Evolutionary conservation across 2,888 invertebrate genomes (phyloP), one percentile per base, ranked within the genome.

Genomic region (Pheosia gnoma): DNA sequence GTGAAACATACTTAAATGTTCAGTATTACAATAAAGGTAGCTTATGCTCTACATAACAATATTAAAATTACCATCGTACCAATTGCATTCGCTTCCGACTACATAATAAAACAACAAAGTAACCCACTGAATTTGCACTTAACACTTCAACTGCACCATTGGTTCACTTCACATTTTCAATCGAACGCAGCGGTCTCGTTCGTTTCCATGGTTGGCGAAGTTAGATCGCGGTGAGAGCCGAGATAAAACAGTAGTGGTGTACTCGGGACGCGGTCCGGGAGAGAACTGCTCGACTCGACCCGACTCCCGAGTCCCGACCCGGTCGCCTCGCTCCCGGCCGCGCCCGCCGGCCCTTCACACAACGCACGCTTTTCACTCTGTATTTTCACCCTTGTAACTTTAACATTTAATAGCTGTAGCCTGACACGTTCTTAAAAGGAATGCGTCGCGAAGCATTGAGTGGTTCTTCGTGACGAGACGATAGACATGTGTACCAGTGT

Each of bases 81-180:
- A 61, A 65, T 61, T 47, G 53, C 13, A 58, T 61, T 51, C 5
- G 51, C 25, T 9, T n/a, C 59, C 62, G 70, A 55, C 66, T 69
- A 65, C 76, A 76, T 71, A 53, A 56, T 71, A 57, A 62, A 63
- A 66, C 45, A 57, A 68, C 58, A 65, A 60, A 70, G 60, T 25
- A 63, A 61, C 66, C 55, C 57, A 61, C 47, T 57, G 39, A 56
- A 45, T 41, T 54, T 70, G 45, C 67, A 67, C 73, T 65, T 59
- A 54, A 25, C 67, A 76, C 69, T 59, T 58, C 25, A 59, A 59
- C 51, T 59, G 59, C 70, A 70, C 72, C 71, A 74, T 70, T 65
- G 62, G 67, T 64, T 70, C 83, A 87, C 85, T 86, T 87, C 84
- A 86, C 86, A 84, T 84, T 78, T 78, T 83, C 78, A 74, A 74